Evolutionary conservation across 2,113 vertebrate genomes (phyloP), one percentile per base, ranked within the genome.

Genomic region (Nettapus auritus): DNA sequence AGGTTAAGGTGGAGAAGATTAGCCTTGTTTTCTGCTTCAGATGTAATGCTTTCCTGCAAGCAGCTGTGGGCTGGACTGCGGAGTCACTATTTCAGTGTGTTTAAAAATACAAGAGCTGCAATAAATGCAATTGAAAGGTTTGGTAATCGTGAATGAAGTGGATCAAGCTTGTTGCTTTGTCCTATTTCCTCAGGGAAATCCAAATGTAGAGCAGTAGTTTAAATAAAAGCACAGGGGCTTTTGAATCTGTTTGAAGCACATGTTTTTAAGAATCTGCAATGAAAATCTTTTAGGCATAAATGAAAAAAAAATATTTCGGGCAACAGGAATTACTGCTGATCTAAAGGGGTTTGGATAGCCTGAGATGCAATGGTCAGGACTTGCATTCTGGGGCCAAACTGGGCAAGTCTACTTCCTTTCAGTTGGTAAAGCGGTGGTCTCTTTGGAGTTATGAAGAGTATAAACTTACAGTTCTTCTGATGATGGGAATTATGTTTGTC

Each of bases 21-120:
- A 93, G 14, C 40, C 64, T 71, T 91, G 40, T 96, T 93, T 95
- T 93, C 83, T 93, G 82, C 81, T 94, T 95, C 67, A 89, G 63
- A 57, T 77, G 36, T 53, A 74, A 68, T 0, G 0, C 55, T 89
- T 81, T 93, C 64, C 55, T 85, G 21, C 38, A 89, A 92, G 89
- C 50, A 93, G 82, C 82, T 91, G 48, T 83, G 68, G 81, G 38
- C 55, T 94, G 68, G 52, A 38, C 52, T 84, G 68, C 2, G 4
- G 33, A 56, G 70, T 70, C 76, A 52, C 50, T 92, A 63, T 89
- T 92, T 90, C 88, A 89, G 16, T 60, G 42, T 76, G 23, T 90
- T 95, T 91, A 89, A 95, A 94, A 94, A 81, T 82, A 70, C 36
- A 91, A 62, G 78, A 88, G 36, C 59, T 88, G 36, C 66, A 88